phyloP scores from a whole-genome alignment of 2,888 invertebrate species.

The Spatulosminthurus flaviceps region DNA sequence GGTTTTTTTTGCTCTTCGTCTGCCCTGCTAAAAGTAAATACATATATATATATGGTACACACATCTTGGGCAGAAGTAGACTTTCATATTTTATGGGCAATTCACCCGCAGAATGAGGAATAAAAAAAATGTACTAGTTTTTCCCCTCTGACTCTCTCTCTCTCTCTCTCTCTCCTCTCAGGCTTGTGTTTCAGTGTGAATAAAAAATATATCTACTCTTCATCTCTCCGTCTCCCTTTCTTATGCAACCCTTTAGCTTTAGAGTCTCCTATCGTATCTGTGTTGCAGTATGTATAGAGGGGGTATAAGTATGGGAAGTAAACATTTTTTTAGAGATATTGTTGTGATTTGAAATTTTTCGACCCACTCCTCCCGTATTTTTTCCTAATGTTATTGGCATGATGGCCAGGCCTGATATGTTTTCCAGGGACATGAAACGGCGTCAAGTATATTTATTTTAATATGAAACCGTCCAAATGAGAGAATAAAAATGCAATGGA shows the following conservation, averaged over 20 bases:
- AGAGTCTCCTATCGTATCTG: too few relatives aligned
- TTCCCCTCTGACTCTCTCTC: slow-evolving; percentile 2
- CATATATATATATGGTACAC: too few relatives aligned
- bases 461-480: slow-evolving; percentile 63
- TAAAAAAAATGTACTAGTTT: slow-evolving; percentile 20
- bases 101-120: slow-evolving; percentile 19
- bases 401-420: slow-evolving; percentile 43
- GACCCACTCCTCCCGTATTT: slow-evolving; percentile 14
- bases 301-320: background rate
- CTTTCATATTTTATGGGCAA: slow-evolving; percentile 29
- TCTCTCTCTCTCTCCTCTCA: background rate
- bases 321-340: background rate
- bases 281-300: too few relatives aligned
- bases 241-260: too few relatives aligned
- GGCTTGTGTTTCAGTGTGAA: background rate
- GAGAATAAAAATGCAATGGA: slow-evolving; percentile 64
- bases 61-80: too few relatives aligned
- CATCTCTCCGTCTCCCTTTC: background rate
- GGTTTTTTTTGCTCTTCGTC: background rate
- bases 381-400: slow-evolving; percentile 40
- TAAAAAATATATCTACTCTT: slow-evolving; percentile 7
- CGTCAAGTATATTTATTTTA: slow-evolving; percentile 64
- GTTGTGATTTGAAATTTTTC: slow-evolving; percentile 2
- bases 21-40: too few relatives aligned
- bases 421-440: slow-evolving; percentile 50